Evolutionary conservation across 2,888 invertebrate species (phyloP).

Genomic region (Prosapia bicincta): DNA sequence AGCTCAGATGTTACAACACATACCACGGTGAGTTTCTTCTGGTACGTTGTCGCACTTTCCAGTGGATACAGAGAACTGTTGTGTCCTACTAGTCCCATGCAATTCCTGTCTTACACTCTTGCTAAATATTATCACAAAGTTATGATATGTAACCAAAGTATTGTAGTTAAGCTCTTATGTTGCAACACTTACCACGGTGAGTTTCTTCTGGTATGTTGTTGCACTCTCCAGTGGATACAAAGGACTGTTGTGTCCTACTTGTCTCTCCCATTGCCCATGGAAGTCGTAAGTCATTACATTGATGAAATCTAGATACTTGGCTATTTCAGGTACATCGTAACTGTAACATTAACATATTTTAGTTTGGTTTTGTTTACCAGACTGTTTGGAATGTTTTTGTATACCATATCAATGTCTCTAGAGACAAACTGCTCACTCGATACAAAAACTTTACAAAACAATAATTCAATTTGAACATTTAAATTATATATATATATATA

Average conservation of each 20-base stretch:
- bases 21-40: slow-evolving; percentile 90
- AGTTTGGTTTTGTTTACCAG: too few relatives aligned
- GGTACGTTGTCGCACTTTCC: slow-evolving; percentile 85
- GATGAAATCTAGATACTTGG: slow-evolving; percentile 90
- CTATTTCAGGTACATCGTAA: slow-evolving; percentile 90
- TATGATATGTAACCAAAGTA: too few relatives aligned
- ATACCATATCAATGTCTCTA: too few relatives aligned
- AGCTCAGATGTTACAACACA: too few relatives aligned
- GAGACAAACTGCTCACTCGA: too few relatives aligned
- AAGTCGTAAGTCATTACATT: slow-evolving; percentile 96
- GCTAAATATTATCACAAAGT: too few relatives aligned
- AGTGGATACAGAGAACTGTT: slow-evolving; percentile 87
- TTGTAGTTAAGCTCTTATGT: not conserved
- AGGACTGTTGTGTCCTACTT: slow-evolving; percentile 91
- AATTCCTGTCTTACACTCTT: slow-evolving; percentile 93
- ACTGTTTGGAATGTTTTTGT: too few relatives aligned
- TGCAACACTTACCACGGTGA: slow-evolving; percentile 72
- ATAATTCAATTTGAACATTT: too few relatives aligned
- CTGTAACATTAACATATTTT: slow-evolving; percentile 43
- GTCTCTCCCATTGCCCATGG: slow-evolving; percentile 92
- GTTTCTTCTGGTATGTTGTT: slow-evolving; percentile 87
- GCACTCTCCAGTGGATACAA: slow-evolving; percentile 85
- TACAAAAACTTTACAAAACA: too few relatives aligned
- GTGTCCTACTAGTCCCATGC: slow-evolving; percentile 68
- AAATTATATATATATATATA: too few relatives aligned